A percentile compares a stretch with the other conserved stretches of the same genome.
phyloP scores from a whole-genome alignment of 2,113 vertebrate genomes.

The Beaufortia kweichowensis region DNA sequence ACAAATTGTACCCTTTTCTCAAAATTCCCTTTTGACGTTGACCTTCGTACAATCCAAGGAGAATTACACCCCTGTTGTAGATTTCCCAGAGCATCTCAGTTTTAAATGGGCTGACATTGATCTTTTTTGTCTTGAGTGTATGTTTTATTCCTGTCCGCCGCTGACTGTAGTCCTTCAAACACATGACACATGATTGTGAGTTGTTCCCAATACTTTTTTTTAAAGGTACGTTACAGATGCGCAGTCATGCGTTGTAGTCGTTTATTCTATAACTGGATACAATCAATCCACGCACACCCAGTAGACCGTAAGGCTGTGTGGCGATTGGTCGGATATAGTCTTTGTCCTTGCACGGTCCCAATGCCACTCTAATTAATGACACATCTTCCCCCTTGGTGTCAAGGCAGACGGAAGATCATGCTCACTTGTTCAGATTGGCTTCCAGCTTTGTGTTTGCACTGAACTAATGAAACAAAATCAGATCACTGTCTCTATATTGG shows the following conservation, averaged over 20 bases:
- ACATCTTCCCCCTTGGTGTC: not conserved
- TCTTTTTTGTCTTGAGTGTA: not conserved
- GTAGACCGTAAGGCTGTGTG: conserved; percentile 14
- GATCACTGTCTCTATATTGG: not conserved
- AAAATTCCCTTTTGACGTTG: not conserved
- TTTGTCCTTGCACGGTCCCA: conserved; percentile 35
- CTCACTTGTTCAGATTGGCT: conserved; percentile 35
- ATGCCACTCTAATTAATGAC: conserved; percentile 41
- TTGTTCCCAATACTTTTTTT: not conserved
- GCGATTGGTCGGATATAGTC: not conserved
- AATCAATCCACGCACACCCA: conserved; percentile 34
- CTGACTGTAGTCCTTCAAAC: not conserved
- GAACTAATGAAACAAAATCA: not conserved
- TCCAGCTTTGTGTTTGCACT: conserved; percentile 16
- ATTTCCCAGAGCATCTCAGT: not conserved
- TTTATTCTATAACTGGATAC: conserved; percentile 4
- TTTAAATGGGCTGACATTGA: not conserved
- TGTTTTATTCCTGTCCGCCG: not conserved
- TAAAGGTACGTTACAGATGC: not conserved
- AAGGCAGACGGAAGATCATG: conserved; percentile 33
- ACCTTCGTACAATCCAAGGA: not conserved
- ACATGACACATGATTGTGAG: not conserved
- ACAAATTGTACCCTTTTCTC: not conserved
- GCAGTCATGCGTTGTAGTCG: not conserved
- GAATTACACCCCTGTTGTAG: not conserved